These are phyloP conservation scores for Drosophila teissieri DNA, from an alignment of 1,140 invertebrate species.

Conservation along the genomic window DNA sequence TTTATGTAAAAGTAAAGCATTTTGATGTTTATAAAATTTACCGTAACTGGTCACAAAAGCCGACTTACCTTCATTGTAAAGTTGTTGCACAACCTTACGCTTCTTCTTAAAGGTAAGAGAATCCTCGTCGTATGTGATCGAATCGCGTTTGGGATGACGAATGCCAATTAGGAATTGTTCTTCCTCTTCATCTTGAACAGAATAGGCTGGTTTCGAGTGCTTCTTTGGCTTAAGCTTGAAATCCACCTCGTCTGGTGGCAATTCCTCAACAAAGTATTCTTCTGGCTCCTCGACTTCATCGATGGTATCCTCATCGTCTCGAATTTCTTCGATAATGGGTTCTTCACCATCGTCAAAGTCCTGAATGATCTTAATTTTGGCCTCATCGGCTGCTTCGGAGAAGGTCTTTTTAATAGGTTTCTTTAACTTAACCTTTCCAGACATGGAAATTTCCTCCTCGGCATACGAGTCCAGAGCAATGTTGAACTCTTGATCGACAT, in stretches of 20 bases:
- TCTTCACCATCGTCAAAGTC: conserved; percentile 88
- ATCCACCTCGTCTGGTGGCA: conserved; percentile 85
- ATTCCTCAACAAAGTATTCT: conserved; percentile 85
- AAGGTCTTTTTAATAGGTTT: conserved; percentile 89
- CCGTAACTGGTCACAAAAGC: neutral
- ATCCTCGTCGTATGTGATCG: conserved; percentile 83
- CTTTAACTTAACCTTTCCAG: conserved; percentile 91
- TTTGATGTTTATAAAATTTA: conserved; percentile 27
- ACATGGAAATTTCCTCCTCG: conserved; percentile 94
- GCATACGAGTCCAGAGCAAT: conserved; percentile 93
- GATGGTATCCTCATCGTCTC: conserved; percentile 87
- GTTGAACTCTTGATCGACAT: conserved; percentile 94
- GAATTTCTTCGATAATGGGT: conserved; percentile 89
- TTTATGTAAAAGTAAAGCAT: conserved; percentile 49
- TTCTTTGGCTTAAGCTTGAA: conserved; percentile 86
- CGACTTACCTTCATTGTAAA: conserved; percentile 87
- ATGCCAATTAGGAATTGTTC: conserved; percentile 87
- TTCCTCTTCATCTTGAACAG: conserved; percentile 85
- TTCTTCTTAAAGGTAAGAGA: conserved; percentile 87
- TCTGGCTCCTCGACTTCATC: conserved; percentile 88
- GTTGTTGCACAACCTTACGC: conserved; percentile 86
- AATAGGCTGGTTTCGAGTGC: conserved; percentile 70
- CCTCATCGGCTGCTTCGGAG: conserved; percentile 90
- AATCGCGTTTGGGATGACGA: conserved; percentile 84
- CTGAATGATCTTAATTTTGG: conserved; percentile 89